Evolutionary conservation across 2,797 vertebrate genomes (phyloP), one percentile per base, ranked within the genome.

Genomic region (Labeo calbasu): DNA sequence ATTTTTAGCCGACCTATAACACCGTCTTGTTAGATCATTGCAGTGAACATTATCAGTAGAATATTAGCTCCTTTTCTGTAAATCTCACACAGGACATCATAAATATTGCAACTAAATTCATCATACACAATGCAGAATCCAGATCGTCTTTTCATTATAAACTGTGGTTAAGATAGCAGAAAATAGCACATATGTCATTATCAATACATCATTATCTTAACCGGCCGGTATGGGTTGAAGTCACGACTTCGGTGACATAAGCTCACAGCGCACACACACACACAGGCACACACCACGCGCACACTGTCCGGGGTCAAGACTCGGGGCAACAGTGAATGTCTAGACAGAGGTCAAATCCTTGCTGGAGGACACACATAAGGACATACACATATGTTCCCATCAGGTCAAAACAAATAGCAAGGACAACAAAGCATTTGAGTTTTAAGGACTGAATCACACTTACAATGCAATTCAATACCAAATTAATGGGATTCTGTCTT

Each of bases 201-300:
- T 32, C 23, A 6, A n/a, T n/a, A n/a, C n/a, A n/a, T n/a, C 2
- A 28, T 15, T 32, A 23, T 65, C 59, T 5, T 28, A 78, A 46
- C 8, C 2, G 14, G 55, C 32, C 36, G 2, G 75, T 61, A 21
- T n/a, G 23, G 43, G 59, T 21, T 59, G 32, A 59, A 59, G 21
- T 59, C 55, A 77, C 9, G 6, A 65, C 55, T 65, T 43, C 5
- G 7, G 36, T 53, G 15, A 55, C 28, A 72, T 19, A 66, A 28
- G 12, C 84, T 71, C 71, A 46, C 21, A 46, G 15, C 10, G 11
- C 10, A 4, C 17, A 8, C 71, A 55, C 71, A 55, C 86, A 89
- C 4, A 81, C 89, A 87, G 85, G 90, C 32, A 48, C 73, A 71
- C 69, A 25, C 28, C 88, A 91, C 73, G 82, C 63, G 55, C 72